Percentiles rank a stretch among this genome's conserved stretches.
phyloP scores from a whole-genome alignment of 2,113 vertebrate genomes.

The Scophthalmus maximus region DNA sequence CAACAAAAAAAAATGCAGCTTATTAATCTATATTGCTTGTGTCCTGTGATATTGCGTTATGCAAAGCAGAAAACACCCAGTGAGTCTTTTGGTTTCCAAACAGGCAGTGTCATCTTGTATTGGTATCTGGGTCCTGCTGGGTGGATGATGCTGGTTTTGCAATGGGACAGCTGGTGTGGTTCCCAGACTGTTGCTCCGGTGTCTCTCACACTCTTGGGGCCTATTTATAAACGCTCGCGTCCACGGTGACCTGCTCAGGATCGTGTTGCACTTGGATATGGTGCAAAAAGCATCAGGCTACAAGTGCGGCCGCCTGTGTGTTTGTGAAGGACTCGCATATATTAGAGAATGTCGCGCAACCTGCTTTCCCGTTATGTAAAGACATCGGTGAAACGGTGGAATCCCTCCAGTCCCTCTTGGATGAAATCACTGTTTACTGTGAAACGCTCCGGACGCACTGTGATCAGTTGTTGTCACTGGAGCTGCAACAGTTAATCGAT shows the following conservation, averaged over 20 bases:
- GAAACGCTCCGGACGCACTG: too few relatives aligned
- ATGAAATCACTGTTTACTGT: too few relatives aligned
- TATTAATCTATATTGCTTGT: neutral
- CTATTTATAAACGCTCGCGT: conserved; percentile 73
- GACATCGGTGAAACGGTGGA: neutral
- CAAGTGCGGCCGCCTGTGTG: conserved; percentile 20
- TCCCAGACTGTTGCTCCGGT: conserved; percentile 58
- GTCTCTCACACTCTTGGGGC: conserved; percentile 48
- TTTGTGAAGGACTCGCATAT: conserved; percentile 13
- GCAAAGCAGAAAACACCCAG: neutral
- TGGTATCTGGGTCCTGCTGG: conserved; percentile 4
- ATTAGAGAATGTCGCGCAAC: neutral
- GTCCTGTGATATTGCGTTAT: neutral
- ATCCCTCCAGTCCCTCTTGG: too few relatives aligned
- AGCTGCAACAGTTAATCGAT: too few relatives aligned
- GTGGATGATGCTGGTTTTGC: conserved; percentile 30
- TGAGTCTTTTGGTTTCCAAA: neutral
- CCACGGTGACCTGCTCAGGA: conserved; percentile 50
- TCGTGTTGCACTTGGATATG: conserved; percentile 71
- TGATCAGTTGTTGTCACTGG: too few relatives aligned
- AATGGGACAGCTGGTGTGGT: conserved; percentile 60
- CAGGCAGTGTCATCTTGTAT: neutral
- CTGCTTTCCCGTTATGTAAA: neutral
- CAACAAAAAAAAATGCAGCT: too few relatives aligned
- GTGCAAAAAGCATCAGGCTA: conserved; percentile 35